Evolutionary conservation across 2,113 vertebrate genomes (phyloP), one percentile per base, ranked within the genome.

Genomic region (Epinephelus fuscoguttatus): DNA sequence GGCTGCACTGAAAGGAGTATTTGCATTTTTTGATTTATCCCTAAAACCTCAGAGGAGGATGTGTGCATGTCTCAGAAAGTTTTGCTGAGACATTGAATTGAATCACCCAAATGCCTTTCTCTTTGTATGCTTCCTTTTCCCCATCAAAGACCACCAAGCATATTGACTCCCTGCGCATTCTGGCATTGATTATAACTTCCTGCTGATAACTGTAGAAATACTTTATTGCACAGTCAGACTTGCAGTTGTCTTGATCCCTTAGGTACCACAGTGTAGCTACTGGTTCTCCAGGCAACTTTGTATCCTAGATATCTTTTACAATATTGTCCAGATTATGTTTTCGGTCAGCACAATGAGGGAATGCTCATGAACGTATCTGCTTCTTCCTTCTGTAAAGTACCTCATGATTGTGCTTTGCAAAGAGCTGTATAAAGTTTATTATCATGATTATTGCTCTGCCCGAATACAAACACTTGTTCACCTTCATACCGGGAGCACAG

Each of bases 21-120:
- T 78, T 82, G 49, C 14, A 18, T 70, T 63, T 72, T 55, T 71
- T 42, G 30, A 72, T 62, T 53, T 23, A 77, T 80, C 52, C 21
- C 23, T 50, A 2, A 70, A 80, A 68, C 42, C 30, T 49, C 53
- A 49, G n/a, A 33, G 42, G 78, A 60, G 10, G 23, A 63, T 68
- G 19, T 21, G 52, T 52, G 42, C 17, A 18, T 23, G 3, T 18
- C 0, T 57, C 19, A 10, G 10, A 49, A 56, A 63, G 3, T 37
- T 61, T 30, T 63, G 30, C 10, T 61, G 47, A 55, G 55, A 70
- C 6, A 19, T 23, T 14, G 3, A 33, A 19, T 23, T 19, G 2
- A 33, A 60, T 50, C 15, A 18, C 37, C 37, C 40, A 33, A 21
- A 49, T 62, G 15, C 37, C 8, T 23, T 70, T 70, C 19, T 17